Evolutionary conservation across 1,140 invertebrate genomes (phyloP).

Genomic region (Hyposmocoma kahamanoa): DNA sequence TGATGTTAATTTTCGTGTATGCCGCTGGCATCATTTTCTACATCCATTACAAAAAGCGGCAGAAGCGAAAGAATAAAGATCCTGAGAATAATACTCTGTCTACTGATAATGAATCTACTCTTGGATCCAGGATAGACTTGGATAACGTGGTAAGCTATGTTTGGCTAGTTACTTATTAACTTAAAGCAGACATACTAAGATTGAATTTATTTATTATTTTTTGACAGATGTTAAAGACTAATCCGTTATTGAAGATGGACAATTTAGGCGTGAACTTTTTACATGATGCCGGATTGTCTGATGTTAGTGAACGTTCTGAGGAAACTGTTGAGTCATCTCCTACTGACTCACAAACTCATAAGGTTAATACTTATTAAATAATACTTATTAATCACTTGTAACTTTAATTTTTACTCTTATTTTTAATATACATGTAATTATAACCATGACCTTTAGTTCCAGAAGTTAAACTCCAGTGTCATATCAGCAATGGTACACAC

Average conservation of each 20-base stretch:
- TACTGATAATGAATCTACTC: conserved; percentile 44
- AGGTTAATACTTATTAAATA: conserved; percentile 25
- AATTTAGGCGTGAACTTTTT: conserved; percentile 42
- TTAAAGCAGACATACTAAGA: too few relatives aligned
- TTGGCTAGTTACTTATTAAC: too few relatives aligned
- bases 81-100: conserved; percentile 47
- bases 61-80: conserved; percentile 50
- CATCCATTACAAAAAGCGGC: conserved; percentile 57
- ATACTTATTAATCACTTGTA: neutral
- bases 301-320: conserved; percentile 57
- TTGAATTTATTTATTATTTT: conserved; percentile 7
- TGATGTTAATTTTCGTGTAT: conserved; percentile 59
- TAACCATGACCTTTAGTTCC: conserved; percentile 29
- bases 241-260: conserved; percentile 75
- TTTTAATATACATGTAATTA: neutral
- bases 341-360: conserved; percentile 27
- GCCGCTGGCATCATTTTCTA: conserved; percentile 64
- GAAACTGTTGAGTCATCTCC: conserved; percentile 48
- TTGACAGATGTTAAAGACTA: conserved; percentile 61
- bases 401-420: neutral
- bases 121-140: conserved; percentile 53
- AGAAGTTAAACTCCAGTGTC: conserved; percentile 47
- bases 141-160: conserved; percentile 51
- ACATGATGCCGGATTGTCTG: conserved; percentile 50
- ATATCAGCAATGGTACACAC: conserved; percentile 57